These are phyloP conservation scores for Loripinus fragilis DNA, from an alignment of 2,888 invertebrate species.

Conservation along the genomic window DNA sequence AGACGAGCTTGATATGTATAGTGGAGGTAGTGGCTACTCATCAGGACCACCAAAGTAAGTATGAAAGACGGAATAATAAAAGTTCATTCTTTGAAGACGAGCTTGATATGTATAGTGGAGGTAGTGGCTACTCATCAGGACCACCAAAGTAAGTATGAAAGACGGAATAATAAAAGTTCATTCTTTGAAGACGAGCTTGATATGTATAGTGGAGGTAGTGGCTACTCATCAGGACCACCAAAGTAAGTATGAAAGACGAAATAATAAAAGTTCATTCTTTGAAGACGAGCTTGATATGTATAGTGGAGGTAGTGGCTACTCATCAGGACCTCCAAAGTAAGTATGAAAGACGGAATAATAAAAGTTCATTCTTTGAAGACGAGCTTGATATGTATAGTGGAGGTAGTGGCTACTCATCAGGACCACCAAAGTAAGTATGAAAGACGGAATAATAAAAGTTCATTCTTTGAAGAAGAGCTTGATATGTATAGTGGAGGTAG, in stretches of 20 bases:
- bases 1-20: constrained; percentile 83
- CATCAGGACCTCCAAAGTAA: constrained; percentile 45
- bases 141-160: constrained; percentile 65
- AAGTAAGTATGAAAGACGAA: constrained; percentile 44
- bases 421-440: constrained; percentile 39
- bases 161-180: constrained; percentile 71
- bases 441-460: too few relatives aligned
- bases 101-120: constrained; percentile 77
- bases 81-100: constrained; percentile 83
- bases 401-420: constrained; percentile 41
- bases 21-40: constrained; percentile 53
- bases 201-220: constrained; percentile 62
- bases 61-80: constrained; percentile 64
- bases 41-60: constrained; percentile 66
- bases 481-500: constrained; percentile 21
- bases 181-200: constrained; percentile 84
- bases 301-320: constrained; percentile 32
- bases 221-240: constrained; percentile 65
- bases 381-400: not conserved
- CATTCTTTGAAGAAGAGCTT: not conserved
- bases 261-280: not conserved
- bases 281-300: constrained; percentile 9
- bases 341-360: too few relatives aligned
- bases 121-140: constrained; percentile 62
- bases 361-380: not conserved